A percentile compares a stretch with the other conserved stretches of the same genome.
Conservation (phyloP, 2,888 invertebrate genomes). For the Odontothrips loti region DNA sequence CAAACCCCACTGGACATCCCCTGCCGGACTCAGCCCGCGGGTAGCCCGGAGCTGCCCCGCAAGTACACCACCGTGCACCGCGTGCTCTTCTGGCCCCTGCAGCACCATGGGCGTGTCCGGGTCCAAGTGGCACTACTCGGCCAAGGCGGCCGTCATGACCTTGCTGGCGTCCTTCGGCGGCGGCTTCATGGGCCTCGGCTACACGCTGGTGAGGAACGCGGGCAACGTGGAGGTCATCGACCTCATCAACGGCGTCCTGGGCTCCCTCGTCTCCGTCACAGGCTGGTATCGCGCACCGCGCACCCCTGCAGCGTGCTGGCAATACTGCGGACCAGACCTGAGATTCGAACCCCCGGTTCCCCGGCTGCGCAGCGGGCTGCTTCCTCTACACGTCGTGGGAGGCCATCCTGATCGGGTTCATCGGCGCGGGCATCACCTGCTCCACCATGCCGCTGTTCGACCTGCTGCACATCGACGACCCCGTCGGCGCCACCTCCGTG, state of each 20-base stretch:
- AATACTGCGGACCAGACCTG: background rate
- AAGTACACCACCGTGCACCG: too few species aligned
- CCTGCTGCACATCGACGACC: constrained; percentile 75
- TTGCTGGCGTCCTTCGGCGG: constrained; percentile 90
- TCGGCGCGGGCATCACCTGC: constrained; percentile 73
- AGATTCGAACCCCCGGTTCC: background rate
- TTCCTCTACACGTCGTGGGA: constrained; percentile 85
- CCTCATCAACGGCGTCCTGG: constrained; percentile 82
- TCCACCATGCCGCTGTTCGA: constrained; percentile 71
- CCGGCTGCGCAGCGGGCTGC: constrained; percentile 74
- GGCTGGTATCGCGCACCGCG: constrained; percentile 49
- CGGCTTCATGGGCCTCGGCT: constrained; percentile 65
- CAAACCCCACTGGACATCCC: too few species aligned
- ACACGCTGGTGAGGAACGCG: constrained; percentile 61
- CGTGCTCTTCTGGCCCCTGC: background rate
- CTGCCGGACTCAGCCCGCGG: too few species aligned
- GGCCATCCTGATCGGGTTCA: constrained; percentile 70
- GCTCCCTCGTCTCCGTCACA: constrained; percentile 81
- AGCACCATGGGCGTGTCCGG: constrained; percentile 64
- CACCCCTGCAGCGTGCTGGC: constrained; percentile 3
- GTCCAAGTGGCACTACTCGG: constrained; percentile 87
- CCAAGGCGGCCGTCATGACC: constrained; percentile 82
- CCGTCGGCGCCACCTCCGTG: constrained; percentile 86
- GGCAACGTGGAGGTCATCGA: constrained; percentile 77
- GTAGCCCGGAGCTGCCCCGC: too few species aligned